Conservation (phyloP, 2,113 vertebrate species). For the Poeciliopsis turrubarensis region DNA sequence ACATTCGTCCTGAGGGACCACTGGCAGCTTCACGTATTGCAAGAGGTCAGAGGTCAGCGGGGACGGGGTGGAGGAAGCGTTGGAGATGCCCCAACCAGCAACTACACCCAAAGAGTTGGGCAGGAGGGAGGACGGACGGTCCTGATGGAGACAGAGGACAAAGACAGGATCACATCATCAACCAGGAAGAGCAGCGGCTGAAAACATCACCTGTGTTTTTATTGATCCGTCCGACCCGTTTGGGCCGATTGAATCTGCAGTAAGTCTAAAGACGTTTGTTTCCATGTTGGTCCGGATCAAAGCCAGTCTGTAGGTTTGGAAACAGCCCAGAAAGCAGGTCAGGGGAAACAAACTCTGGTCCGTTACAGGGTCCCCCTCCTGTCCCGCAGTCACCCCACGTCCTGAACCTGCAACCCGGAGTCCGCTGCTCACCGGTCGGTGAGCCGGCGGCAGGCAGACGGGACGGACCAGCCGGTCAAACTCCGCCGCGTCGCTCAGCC, state of each 20-base stretch:
- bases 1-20: constrained; percentile 89
- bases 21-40: constrained; percentile 94
- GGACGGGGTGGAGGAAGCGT: constrained; percentile 77
- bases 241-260: no score
- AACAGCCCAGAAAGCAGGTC: no score
- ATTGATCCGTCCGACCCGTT: no score
- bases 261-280: no score
- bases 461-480: constrained; percentile 83
- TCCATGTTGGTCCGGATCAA: no score
- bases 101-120: constrained; percentile 89
- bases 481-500: constrained; percentile 81
- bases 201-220: not conserved
- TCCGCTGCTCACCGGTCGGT: constrained; percentile 45
- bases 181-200: not conserved
- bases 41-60: constrained; percentile 85
- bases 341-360: no score
- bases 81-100: constrained; percentile 95
- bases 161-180: constrained; percentile 3
- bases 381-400: no score
- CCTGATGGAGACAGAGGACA: constrained; percentile 45
- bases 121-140: constrained; percentile 68
- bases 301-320: no score
- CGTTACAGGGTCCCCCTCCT: no score
- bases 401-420: not conserved
- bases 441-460: constrained; percentile 86